A percentile compares a stretch with the other conserved stretches of the same genome.
phyloP scores from a whole-genome alignment of 2,888 invertebrate genomes.

The Trimorus sp. region DNA sequence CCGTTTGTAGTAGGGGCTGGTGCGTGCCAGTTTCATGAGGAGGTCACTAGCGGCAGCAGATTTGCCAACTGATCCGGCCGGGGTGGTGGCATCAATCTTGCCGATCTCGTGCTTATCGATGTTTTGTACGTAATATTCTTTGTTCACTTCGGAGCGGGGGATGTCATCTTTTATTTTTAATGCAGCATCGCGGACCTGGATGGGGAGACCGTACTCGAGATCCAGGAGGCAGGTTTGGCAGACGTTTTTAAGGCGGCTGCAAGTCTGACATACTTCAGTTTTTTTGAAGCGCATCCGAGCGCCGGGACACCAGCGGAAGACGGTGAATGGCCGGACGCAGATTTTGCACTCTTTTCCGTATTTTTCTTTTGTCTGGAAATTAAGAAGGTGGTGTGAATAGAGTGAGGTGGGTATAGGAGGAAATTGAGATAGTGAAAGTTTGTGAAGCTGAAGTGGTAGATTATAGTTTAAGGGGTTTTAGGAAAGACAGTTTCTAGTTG shows the following conservation, averaged over 20 bases:
- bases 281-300: conserved; percentile 97
- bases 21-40: conserved; percentile 92
- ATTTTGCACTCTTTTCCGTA: conserved; percentile 98
- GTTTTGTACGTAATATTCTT: conserved; percentile 96
- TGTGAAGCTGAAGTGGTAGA: too few relatives aligned
- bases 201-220: conserved; percentile 94
- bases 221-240: conserved; percentile 98
- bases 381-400: too few relatives aligned
- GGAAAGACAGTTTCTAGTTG: too few relatives aligned
- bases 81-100: conserved; percentile 80
- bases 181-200: conserved; percentile 95
- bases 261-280: conserved; percentile 98
- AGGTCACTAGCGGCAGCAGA: conserved; percentile 91
- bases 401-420: too few relatives aligned
- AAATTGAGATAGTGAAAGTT: too few relatives aligned
- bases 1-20: conserved; percentile 96
- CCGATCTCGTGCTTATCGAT: conserved; percentile 89
- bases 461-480: too few relatives aligned
- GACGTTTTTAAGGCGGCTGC: conserved; percentile 96
- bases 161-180: conserved; percentile 94
- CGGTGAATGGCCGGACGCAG: conserved; percentile 96
- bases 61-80: conserved; percentile 86
- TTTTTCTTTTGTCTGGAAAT: conserved; percentile 93
- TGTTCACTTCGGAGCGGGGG: conserved; percentile 96
- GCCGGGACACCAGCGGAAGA: conserved; percentile 98